These are phyloP conservation scores for Drosophila sturtevanti DNA, from an alignment of 1,140 invertebrate species.

Conservation along the genomic window DNA sequence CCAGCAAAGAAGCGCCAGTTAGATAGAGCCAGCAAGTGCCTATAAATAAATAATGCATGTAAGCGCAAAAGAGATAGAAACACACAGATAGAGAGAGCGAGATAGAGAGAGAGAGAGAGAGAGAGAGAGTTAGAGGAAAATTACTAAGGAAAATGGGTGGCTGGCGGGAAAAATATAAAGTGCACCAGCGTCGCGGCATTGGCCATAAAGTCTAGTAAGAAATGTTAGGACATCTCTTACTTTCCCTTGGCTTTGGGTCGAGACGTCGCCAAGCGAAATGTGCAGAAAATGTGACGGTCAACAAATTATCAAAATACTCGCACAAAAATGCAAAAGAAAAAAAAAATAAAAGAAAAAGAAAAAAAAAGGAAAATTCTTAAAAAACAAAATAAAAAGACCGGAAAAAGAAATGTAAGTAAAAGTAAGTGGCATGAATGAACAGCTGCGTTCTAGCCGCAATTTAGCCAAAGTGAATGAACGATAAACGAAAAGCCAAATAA, in stretches of 20 bases:
- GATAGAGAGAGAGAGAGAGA: not conserved
- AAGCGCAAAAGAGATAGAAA: conserved; percentile 35
- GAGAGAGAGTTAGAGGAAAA: conserved; percentile 2
- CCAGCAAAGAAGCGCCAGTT: conserved; percentile 18
- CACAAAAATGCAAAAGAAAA: conserved; percentile 7
- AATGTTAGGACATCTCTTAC: conserved; percentile 38
- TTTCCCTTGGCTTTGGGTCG: conserved; percentile 25
- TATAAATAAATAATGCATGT: conserved; percentile 69
- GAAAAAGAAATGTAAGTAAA: conserved; percentile 18
- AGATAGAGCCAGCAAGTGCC: conserved; percentile 28
- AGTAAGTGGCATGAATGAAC: conserved; percentile 29
- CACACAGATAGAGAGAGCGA: not conserved
- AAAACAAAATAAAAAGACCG: conserved; percentile 17
- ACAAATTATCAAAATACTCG: conserved; percentile 67
- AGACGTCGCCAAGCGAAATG: conserved; percentile 40
- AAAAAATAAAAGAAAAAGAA: conserved; percentile 19
- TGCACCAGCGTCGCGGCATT: conserved; percentile 1
- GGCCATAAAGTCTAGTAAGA: conserved; percentile 44
- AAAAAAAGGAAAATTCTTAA: not conserved
- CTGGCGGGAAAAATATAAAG: conserved; percentile 9
- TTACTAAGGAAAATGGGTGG: not conserved
- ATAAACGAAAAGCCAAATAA: conserved; percentile 28
- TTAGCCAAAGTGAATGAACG: conserved; percentile 17
- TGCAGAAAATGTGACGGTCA: conserved; percentile 72
- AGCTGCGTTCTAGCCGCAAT: conserved; percentile 39